These are phyloP conservation scores for Argentina silus DNA, from an alignment of 2,797 vertebrate genomes.

Conservation along the genomic window DNA sequence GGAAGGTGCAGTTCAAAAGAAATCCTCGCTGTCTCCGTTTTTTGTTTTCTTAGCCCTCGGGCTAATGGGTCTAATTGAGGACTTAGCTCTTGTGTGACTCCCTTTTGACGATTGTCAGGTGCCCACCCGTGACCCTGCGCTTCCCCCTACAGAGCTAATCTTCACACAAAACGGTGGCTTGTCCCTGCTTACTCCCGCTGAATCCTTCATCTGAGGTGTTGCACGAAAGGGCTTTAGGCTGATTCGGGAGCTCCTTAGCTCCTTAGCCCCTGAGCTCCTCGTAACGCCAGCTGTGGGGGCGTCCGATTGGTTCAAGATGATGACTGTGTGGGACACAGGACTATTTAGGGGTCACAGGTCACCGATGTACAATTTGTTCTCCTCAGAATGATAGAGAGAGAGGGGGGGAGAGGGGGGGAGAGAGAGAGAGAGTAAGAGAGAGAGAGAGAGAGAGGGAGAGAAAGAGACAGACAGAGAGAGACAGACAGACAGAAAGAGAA, in stretches of 20 bases:
- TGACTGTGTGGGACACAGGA: constrained; percentile 31
- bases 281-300: background rate
- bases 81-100: constrained; percentile 34
- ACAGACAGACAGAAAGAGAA: background rate
- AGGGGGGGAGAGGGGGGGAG: constrained; percentile 9
- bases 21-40: constrained; percentile 11
- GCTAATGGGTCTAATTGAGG: constrained; percentile 58
- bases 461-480: no score
- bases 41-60: constrained; percentile 35
- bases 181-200: constrained; percentile 53
- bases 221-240: constrained; percentile 49
- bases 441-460: background rate
- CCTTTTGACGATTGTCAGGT: constrained; percentile 50
- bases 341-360: constrained; percentile 34
- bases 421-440: background rate
- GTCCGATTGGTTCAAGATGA: constrained; percentile 41
- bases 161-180: constrained; percentile 54
- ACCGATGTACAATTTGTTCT: constrained; percentile 46
- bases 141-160: constrained; percentile 56
- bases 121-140: constrained; percentile 36
- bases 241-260: constrained; percentile 55
- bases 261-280: background rate
- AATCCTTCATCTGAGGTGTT: constrained; percentile 64
- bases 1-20: constrained; percentile 30
- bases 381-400: constrained; percentile 20